Percentiles rank a stretch among this genome's conserved stretches.
These are phyloP conservation scores for Brachypteracias leptosomus DNA, from an alignment of 2,113 vertebrate genomes.

Conservation along the genomic window DNA sequence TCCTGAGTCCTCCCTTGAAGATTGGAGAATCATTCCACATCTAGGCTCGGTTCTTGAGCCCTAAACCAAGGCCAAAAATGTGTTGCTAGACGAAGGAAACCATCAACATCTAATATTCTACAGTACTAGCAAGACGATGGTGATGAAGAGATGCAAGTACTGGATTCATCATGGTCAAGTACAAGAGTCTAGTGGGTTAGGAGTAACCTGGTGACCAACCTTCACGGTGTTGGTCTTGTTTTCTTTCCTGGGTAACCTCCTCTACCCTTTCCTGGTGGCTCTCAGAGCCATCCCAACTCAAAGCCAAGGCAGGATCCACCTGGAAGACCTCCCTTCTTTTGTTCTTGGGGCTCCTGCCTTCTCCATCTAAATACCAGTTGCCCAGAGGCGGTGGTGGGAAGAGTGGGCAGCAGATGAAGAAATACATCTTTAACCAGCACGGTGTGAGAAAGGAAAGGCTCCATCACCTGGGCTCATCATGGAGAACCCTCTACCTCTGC, in stretches of 20 bases:
- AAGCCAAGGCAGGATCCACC: neutral
- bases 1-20: neutral
- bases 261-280: neutral
- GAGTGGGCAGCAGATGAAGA: neutral
- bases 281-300: neutral
- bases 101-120: neutral
- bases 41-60: neutral
- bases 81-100: neutral
- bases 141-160: neutral
- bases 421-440: no score
- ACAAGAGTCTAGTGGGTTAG: neutral
- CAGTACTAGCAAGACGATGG: neutral
- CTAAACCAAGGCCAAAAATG: neutral
- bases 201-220: neutral
- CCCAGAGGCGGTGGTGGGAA: neutral
- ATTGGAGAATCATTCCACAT: neutral
- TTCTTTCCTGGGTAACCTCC: neutral
- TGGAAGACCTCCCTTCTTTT: neutral
- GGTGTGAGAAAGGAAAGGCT: neutral
- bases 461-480: neutral
- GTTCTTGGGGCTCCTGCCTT: neutral
- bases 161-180: neutral
- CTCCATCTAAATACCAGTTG: neutral
- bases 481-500: neutral
- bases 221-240: neutral